phyloP scores from a whole-genome alignment of 2,113 vertebrate genomes.

The Rhinoderma darwinii region DNA sequence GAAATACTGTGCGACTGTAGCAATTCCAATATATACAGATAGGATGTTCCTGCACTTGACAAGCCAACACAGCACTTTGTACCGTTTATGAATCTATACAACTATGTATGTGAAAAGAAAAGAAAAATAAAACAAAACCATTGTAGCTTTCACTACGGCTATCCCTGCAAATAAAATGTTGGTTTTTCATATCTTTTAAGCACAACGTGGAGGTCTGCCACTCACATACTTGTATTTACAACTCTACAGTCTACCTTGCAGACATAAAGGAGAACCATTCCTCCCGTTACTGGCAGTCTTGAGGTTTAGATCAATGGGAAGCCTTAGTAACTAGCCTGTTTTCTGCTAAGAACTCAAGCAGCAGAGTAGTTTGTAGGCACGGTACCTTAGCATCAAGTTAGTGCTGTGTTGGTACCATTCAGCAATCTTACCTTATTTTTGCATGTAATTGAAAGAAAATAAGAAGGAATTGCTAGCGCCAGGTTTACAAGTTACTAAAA shows the following conservation, averaged over 20 bases:
- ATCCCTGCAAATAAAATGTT: background rate
- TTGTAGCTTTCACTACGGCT: background rate
- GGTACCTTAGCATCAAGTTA: background rate
- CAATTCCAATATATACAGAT: background rate
- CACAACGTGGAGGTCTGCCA: background rate
- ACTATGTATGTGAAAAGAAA: background rate
- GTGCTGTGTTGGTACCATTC: background rate
- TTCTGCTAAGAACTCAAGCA: background rate
- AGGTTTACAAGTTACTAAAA: too few species aligned
- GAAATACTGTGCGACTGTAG: background rate
- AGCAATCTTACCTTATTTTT: too few species aligned
- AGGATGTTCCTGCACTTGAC: background rate
- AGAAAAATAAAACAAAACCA: slow-evolving; percentile 17
- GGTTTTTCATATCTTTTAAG: background rate
- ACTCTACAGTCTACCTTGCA: slow-evolving; percentile 46
- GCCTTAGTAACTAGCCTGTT: background rate
- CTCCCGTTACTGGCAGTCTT: background rate
- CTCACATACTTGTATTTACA: slow-evolving; percentile 36
- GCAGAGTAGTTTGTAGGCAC: background rate
- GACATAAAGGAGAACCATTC: slow-evolving; percentile 28
- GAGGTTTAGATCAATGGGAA: background rate
- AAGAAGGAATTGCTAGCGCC: too few species aligned
- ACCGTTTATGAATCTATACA: slow-evolving; percentile 21
- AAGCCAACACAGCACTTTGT: background rate
- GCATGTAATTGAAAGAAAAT: too few species aligned